Percentiles rank a stretch among this genome's conserved stretches.
These are phyloP conservation scores for Pseudomugil tenellus DNA, from an alignment of 2,797 vertebrate species.

Conservation along the genomic window DNA sequence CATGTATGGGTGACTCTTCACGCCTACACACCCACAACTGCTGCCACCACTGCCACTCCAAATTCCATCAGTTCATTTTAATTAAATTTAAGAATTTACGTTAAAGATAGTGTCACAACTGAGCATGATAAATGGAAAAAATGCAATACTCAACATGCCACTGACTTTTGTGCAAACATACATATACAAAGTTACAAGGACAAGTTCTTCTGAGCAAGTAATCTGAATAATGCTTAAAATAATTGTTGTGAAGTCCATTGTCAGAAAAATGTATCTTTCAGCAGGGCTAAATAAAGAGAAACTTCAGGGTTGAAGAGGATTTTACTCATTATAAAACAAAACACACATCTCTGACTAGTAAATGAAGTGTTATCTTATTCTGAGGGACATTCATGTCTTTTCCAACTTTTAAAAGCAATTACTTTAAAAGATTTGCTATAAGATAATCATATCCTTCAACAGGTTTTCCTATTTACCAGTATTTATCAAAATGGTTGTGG, in stretches of 20 bases:
- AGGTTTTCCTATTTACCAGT: no score
- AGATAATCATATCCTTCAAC: no score
- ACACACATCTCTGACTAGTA: not conserved
- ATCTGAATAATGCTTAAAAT: not conserved
- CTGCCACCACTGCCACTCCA: conserved; percentile 48
- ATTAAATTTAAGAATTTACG: conserved; percentile 65
- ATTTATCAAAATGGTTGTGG: no score
- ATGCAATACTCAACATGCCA: conserved; percentile 40
- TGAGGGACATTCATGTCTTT: not conserved
- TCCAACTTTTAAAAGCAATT: not conserved
- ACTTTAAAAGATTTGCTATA: no score
- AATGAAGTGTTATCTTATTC: not conserved
- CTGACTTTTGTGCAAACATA: conserved; percentile 27
- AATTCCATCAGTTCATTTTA: conserved; percentile 61
- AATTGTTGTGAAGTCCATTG: not conserved
- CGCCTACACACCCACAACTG: conserved; percentile 57
- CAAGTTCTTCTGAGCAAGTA: not conserved
- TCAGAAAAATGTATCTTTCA: no score
- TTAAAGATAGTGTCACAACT: conserved; percentile 57
- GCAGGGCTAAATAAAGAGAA: not conserved
- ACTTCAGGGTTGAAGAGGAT: not conserved
- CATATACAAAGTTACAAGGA: conserved; percentile 27
- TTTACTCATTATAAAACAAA: not conserved
- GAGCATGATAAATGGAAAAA: conserved; percentile 56
- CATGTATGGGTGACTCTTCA: conserved; percentile 62